Percentiles rank a stretch among this genome's conserved stretches.
phyloP scores from a whole-genome alignment of 2,797 vertebrate species.

The Tapirus indicus region DNA sequence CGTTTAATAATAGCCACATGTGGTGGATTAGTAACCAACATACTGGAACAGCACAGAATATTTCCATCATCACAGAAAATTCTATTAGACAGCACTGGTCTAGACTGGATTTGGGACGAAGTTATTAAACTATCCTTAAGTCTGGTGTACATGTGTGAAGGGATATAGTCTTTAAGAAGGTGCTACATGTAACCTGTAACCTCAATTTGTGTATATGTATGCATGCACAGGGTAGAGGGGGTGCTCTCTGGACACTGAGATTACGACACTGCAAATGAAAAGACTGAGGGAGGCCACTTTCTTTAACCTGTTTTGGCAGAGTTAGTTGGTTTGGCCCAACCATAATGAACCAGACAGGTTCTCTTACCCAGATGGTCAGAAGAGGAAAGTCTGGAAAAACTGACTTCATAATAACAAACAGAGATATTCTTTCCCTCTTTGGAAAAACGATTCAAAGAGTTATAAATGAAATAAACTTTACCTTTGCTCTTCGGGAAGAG shows the following conservation, averaged over 20 bases:
- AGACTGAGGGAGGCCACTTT: not conserved
- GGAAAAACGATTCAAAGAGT: slow-evolving; percentile 24
- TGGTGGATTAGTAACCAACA: not conserved
- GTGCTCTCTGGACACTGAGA: not conserved
- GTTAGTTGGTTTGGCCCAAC: not conserved
- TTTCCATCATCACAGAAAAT: not conserved
- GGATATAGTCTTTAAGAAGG: not conserved
- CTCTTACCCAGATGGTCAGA: not conserved
- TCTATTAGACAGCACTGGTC: not conserved
- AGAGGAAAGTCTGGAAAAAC: slow-evolving; percentile 10
- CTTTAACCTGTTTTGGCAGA: not conserved
- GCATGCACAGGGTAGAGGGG: accelerated
- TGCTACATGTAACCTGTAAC: not conserved
- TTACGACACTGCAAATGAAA: not conserved
- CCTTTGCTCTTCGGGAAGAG: slow-evolving; percentile 95
- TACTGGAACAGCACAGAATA: not conserved
- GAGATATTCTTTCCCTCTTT: not conserved
- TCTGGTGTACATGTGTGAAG: not conserved
- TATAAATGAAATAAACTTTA: slow-evolving; percentile 72
- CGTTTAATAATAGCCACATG: not conserved
- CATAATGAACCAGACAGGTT: not conserved
- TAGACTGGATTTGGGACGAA: slow-evolving; percentile 15
- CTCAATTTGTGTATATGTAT: not conserved
- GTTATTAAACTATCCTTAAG: not conserved
- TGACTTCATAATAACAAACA: not conserved